Percentiles rank a stretch among this genome's conserved stretches.
Evolutionary conservation across 2,888 invertebrate species (phyloP).

Genomic region (Odontomyia ornata): DNA sequence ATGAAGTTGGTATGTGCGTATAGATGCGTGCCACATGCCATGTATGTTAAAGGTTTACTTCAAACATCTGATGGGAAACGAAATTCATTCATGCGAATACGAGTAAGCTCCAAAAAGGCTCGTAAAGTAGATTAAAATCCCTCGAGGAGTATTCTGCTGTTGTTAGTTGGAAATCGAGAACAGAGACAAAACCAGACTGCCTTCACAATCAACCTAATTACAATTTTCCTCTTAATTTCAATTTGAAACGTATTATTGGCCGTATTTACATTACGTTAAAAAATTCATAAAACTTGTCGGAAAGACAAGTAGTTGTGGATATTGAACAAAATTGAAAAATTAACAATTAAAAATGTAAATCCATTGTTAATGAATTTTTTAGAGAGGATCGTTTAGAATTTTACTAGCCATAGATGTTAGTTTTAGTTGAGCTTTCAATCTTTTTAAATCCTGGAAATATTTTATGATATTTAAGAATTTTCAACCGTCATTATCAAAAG

Average conservation of each 20-base stretch:
- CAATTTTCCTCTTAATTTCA: constrained; percentile 34
- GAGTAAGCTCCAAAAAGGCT: background rate
- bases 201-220: constrained; percentile 20
- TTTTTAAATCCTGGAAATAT: too few species aligned
- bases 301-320: too few species aligned
- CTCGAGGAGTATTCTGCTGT: background rate
- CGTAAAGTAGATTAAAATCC: constrained; percentile 23
- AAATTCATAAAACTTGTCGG: background rate
- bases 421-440: too few species aligned
- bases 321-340: too few species aligned
- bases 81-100: background rate
- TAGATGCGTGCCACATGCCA: background rate
- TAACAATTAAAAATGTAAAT: too few species aligned
- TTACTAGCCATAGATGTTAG: too few species aligned
- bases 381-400: too few species aligned
- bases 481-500: too few species aligned
- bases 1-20: background rate
- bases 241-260: constrained; percentile 19
- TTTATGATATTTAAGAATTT: too few species aligned
- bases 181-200: background rate
- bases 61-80: background rate
- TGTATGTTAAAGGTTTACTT: background rate
- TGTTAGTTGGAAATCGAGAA: background rate
- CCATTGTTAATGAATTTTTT: too few species aligned
- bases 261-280: background rate